Percentiles rank a stretch among this genome's conserved stretches.
These are phyloP conservation scores for Ips nitidus DNA, from an alignment of 1,140 invertebrate species.

Conservation along the genomic window DNA sequence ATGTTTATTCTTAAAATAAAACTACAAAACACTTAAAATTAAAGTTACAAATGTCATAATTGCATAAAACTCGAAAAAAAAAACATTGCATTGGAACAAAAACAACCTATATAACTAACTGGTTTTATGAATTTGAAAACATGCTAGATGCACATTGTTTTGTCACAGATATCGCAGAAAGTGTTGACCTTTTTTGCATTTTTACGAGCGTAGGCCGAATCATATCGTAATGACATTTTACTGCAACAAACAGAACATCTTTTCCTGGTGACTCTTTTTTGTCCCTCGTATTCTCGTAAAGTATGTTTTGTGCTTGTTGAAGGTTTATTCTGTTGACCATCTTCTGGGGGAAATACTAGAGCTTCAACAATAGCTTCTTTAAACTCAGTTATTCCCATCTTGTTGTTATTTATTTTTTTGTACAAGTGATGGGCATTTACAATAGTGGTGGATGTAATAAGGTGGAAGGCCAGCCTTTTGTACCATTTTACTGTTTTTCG, in stretches of 20 bases:
- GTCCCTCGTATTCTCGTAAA: slow-evolving; percentile 2
- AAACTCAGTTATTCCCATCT: slow-evolving; percentile 16
- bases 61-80: neutral
- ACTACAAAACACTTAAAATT: neutral
- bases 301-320: neutral
- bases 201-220: neutral
- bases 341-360: neutral
- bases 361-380: slow-evolving; percentile 1
- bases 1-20: slow-evolving; percentile 3
- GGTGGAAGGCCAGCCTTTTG: slow-evolving; percentile 9
- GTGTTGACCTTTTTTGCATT: slow-evolving; percentile 2
- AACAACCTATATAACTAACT: slow-evolving; percentile 2
- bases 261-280: slow-evolving; percentile 1
- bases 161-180: neutral
- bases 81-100: neutral
- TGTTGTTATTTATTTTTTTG: slow-evolving; percentile 14
- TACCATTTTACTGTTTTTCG: slow-evolving; percentile 49
- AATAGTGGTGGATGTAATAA: neutral
- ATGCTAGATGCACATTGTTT: neutral
- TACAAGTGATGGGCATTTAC: neutral
- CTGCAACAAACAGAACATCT: neutral
- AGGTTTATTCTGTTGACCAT: neutral
- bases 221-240: too few relatives aligned
- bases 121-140: slow-evolving; percentile 2
- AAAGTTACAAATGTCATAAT: neutral